A percentile compares a stretch with the other conserved stretches of the same genome.
phyloP scores from a whole-genome alignment of 2,113 vertebrate genomes.

The Ictidomys tridecemlineatus region DNA sequence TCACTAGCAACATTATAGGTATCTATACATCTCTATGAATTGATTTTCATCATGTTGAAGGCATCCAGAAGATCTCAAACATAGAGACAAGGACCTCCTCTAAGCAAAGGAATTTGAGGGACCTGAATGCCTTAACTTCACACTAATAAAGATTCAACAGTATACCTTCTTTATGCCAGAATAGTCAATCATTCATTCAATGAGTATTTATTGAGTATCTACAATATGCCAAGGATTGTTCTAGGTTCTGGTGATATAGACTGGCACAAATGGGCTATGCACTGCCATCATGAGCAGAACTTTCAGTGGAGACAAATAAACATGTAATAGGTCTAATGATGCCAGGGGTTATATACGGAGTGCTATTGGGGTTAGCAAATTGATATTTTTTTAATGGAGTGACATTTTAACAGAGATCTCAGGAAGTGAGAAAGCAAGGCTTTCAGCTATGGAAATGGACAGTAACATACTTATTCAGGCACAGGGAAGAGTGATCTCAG shows the following conservation, averaged over 20 bases:
- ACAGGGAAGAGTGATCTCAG: not conserved
- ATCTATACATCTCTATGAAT: not conserved
- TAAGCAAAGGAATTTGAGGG: not conserved
- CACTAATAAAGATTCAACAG: not conserved
- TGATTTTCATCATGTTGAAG: not conserved
- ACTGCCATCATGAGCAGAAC: not conserved
- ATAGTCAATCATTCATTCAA: not conserved
- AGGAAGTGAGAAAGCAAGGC: not conserved
- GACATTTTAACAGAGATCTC: not conserved
- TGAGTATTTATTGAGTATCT: not conserved
- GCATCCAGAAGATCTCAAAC: not conserved
- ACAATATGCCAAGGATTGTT: not conserved
- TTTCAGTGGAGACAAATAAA: not conserved
- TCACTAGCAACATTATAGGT: not conserved
- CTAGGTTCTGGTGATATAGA: not conserved
- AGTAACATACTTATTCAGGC: not conserved
- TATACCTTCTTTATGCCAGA: not conserved
- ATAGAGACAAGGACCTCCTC: not conserved
- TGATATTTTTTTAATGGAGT: not conserved
- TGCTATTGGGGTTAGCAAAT: not conserved
- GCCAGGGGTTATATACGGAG: not conserved
- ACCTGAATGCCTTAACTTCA: not conserved
- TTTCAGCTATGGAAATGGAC: not conserved
- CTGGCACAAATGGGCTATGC: not conserved
- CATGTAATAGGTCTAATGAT: not conserved